Conservation (phyloP, 2,797 vertebrate species). For the Aeoliscus strigatus region DNA sequence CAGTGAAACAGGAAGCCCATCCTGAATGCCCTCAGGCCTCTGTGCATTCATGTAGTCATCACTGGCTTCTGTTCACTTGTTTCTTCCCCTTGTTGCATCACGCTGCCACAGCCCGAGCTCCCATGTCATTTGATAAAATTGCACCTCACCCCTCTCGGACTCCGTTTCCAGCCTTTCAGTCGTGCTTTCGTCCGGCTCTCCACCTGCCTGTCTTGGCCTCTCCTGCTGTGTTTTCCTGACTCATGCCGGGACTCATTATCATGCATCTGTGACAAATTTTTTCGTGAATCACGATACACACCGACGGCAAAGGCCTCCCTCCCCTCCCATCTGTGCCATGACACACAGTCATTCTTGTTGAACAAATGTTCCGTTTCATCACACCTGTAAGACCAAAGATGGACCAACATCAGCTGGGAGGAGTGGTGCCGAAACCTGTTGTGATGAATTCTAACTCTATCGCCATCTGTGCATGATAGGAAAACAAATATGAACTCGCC, state of each 20-base stretch:
- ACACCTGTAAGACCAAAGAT: neutral
- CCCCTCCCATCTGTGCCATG: constrained; percentile 4
- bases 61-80: too few relatives aligned
- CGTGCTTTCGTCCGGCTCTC: neutral
- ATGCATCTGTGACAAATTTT: constrained; percentile 31
- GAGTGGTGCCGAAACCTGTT: too few relatives aligned
- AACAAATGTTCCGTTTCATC: constrained; percentile 1
- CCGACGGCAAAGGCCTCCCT: constrained; percentile 7
- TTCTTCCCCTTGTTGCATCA: neutral
- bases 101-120: neutral
- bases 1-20: too few relatives aligned
- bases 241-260: constrained; percentile 13
- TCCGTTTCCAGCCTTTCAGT: constrained; percentile 1
- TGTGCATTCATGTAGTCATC: too few relatives aligned
- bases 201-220: constrained; percentile 1
- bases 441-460: too few relatives aligned
- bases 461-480: too few relatives aligned
- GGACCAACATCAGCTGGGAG: too few relatives aligned
- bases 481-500: neutral
- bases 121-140: constrained; percentile 1
- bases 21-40: too few relatives aligned
- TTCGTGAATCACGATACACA: constrained; percentile 31
- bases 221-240: constrained; percentile 14
- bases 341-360: constrained; percentile 3
- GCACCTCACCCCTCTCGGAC: too few relatives aligned